A percentile compares a stretch with the other conserved stretches of the same genome.
Conservation (phyloP, 1,140 invertebrate species). For the Platyscapa corneri region DNA sequence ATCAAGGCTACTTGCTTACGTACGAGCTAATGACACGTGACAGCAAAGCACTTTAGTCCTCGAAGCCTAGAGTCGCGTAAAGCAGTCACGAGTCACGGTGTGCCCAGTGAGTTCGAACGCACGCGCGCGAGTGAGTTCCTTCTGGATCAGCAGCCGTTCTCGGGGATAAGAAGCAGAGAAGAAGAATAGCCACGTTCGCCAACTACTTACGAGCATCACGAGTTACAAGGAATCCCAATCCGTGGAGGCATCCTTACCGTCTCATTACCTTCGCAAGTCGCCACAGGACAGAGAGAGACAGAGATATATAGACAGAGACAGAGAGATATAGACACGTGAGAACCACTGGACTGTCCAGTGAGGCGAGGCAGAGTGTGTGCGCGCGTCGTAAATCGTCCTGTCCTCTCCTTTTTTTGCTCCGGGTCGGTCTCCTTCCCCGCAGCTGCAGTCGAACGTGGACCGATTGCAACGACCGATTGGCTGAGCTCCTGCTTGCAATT, state of each 20-base stretch:
- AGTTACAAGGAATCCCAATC: too few relatives aligned
- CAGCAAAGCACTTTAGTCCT: background rate
- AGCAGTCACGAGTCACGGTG: background rate
- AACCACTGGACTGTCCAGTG: conserved; percentile 15
- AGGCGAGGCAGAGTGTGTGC: background rate
- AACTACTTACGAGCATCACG: too few relatives aligned
- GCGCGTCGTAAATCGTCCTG: background rate
- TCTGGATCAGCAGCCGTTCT: background rate
- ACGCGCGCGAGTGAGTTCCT: background rate
- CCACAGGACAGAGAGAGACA: background rate
- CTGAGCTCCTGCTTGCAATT: background rate
- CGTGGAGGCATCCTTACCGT: conserved; percentile 27
- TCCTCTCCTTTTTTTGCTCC: background rate
- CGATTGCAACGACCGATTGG: background rate
- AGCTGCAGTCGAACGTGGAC: background rate
- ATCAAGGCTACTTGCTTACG: background rate
- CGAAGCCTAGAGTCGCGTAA: background rate
- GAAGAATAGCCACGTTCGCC: background rate
- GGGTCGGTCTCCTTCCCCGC: background rate
- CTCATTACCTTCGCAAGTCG: background rate
- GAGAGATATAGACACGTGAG: conserved; percentile 17
- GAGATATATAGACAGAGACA: background rate
- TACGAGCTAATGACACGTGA: background rate
- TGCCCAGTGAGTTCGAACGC: background rate
- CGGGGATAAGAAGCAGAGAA: background rate